These are phyloP conservation scores for Heliopora coerulea DNA, from an alignment of 92 coral and sea anemone species.

Conservation along the genomic window DNA sequence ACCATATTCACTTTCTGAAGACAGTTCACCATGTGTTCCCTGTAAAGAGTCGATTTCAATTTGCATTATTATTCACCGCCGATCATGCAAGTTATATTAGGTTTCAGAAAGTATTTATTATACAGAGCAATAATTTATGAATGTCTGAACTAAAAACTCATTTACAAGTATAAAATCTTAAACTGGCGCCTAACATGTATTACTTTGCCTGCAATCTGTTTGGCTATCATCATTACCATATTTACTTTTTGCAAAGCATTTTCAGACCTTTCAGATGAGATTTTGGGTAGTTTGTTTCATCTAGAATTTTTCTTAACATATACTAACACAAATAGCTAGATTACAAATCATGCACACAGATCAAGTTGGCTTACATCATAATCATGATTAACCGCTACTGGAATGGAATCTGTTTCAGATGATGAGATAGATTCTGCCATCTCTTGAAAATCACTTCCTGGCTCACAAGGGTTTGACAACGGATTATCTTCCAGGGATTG, in stretches of 20 bases:
- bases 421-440: constrained; percentile 2
- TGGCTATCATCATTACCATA: too few species aligned
- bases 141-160: not conserved
- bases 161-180: not conserved
- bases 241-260: too few species aligned
- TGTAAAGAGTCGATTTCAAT: not conserved
- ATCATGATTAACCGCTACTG: not conserved
- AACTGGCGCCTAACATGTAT: not conserved
- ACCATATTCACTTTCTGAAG: constrained; percentile 10
- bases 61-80: not conserved
- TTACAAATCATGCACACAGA: not conserved
- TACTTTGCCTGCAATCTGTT: not conserved
- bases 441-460: constrained; percentile 17
- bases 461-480: constrained; percentile 16
- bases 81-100: not conserved
- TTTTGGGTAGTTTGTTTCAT: not conserved
- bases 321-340: not conserved
- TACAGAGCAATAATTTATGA: not conserved
- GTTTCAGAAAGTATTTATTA: constrained; percentile 1
- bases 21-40: constrained; percentile 16
- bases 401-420: constrained; percentile 14
- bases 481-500: constrained; percentile 14
- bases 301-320: not conserved
- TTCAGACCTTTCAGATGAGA: too few species aligned
- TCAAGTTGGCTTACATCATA: not conserved